phyloP scores from a whole-genome alignment of 2,888 invertebrate species.

The Xestobium rufovillosum region DNA sequence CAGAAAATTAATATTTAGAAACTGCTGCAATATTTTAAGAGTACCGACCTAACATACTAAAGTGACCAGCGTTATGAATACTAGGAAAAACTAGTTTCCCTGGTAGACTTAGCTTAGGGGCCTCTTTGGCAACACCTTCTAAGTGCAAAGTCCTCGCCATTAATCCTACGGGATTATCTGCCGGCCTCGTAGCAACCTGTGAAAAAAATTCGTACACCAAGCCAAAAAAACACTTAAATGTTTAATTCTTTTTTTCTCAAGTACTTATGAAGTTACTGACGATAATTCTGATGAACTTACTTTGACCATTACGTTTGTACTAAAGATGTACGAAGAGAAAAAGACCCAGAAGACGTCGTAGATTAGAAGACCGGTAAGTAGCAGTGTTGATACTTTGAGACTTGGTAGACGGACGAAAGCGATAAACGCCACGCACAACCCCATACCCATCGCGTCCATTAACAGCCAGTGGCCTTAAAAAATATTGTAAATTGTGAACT shows the following conservation, averaged over 20 bases:
- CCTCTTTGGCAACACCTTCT: slow-evolving; percentile 82
- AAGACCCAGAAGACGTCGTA: slow-evolving; percentile 99
- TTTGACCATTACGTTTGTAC: slow-evolving; percentile 98
- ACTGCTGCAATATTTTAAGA: background rate
- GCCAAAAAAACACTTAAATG: background rate
- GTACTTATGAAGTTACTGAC: too few relatives aligned
- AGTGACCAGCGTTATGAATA: slow-evolving; percentile 92
- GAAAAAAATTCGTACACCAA: background rate
- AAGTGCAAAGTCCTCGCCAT: slow-evolving; percentile 89
- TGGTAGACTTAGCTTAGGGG: slow-evolving; percentile 91
- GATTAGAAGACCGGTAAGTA: slow-evolving; percentile 85
- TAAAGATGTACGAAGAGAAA: slow-evolving; percentile 97
- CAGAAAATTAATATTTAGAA: slow-evolving; percentile 1
- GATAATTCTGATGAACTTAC: too few relatives aligned
- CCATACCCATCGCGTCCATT: slow-evolving; percentile 99
- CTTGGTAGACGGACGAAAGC: slow-evolving; percentile 93
- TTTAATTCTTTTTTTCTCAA: background rate
- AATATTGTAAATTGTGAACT: slow-evolving; percentile 5
- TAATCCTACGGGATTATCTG: slow-evolving; percentile 88
- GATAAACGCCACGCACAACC: slow-evolving; percentile 94
- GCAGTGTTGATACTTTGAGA: slow-evolving; percentile 88
- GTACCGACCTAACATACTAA: slow-evolving; percentile 79
- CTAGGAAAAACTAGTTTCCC: slow-evolving; percentile 97
- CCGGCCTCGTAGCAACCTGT: slow-evolving; percentile 68
- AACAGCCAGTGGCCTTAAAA: slow-evolving; percentile 81